Percentiles rank a stretch among this genome's conserved stretches.
Evolutionary conservation across 2,113 vertebrate species (phyloP).

Genomic region (Callorhinus ursinus): DNA sequence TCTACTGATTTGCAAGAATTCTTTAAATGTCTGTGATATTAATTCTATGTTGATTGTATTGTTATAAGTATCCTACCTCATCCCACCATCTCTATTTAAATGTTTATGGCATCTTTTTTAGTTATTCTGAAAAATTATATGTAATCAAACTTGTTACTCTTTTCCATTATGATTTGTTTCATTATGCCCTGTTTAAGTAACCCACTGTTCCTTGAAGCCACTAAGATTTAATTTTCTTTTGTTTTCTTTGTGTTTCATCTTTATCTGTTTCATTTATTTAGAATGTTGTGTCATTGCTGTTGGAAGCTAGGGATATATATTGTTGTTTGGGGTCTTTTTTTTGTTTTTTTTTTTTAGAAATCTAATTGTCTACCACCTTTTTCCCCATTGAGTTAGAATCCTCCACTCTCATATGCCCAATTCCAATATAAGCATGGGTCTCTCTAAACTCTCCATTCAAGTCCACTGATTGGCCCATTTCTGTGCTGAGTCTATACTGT

Average conservation of each 20-base stretch:
- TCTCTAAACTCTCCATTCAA: conserved; percentile 1
- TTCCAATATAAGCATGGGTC: background rate
- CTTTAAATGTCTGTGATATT: conserved; percentile 2
- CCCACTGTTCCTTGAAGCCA: background rate
- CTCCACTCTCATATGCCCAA: background rate
- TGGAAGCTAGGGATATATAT: background rate
- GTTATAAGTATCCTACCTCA: background rate
- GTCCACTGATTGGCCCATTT: background rate
- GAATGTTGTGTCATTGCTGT: background rate
- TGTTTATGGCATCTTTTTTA: background rate
- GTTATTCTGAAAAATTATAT: conserved; percentile 19
- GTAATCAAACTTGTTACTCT: background rate
- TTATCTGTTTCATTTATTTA: background rate
- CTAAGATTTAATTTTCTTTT: background rate
- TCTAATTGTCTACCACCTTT: background rate
- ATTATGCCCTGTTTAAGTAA: background rate
- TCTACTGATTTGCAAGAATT: background rate
- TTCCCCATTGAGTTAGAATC: background rate
- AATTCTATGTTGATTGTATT: background rate
- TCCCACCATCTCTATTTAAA: background rate
- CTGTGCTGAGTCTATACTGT: background rate
- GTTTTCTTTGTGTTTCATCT: background rate
- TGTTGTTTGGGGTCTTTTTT: background rate
- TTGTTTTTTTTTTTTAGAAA: background rate
- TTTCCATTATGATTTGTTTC: conserved; percentile 1